phyloP scores from a whole-genome alignment of 92 coral and sea anemone genomes.

The Anthopleura xanthogrammica region DNA sequence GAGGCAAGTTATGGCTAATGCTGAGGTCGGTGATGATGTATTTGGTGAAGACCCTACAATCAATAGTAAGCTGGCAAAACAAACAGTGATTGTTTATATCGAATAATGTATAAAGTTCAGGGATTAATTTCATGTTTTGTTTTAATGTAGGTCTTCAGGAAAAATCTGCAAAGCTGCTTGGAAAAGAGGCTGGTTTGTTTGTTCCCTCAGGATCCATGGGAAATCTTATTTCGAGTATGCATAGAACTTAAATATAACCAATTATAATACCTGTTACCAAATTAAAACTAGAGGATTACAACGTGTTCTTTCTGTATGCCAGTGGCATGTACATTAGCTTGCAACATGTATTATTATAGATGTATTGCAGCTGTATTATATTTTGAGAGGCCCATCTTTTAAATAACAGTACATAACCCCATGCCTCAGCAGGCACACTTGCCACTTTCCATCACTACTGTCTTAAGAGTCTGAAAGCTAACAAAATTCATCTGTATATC shows the following conservation, averaged over 20 bases:
- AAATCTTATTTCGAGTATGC: conserved; percentile 64
- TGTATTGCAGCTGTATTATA: too few species aligned
- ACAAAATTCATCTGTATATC: too few species aligned
- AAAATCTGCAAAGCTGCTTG: conserved; percentile 72
- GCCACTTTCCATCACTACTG: too few species aligned
- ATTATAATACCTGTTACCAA: neutral
- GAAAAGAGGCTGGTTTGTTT: conserved; percentile 82
- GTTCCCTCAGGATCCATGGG: conserved; percentile 91
- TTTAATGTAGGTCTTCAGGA: conserved; percentile 55
- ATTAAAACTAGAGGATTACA: too few species aligned
- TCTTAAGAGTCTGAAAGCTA: too few species aligned
- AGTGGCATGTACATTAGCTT: too few species aligned
- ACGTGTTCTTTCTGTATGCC: too few species aligned
- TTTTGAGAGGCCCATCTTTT: too few species aligned
- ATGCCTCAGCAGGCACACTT: too few species aligned
- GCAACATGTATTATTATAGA: too few species aligned
- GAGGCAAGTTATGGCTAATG: conserved; percentile 66
- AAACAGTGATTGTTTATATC: neutral
- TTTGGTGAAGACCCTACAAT: conserved; percentile 83
- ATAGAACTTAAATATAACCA: neutral
- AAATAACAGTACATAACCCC: too few species aligned
- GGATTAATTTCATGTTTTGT: neutral
- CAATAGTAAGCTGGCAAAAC: conserved; percentile 42
- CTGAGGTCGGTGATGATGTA: conserved; percentile 81
- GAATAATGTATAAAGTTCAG: neutral